Percentiles rank a stretch among this genome's conserved stretches.
phyloP scores from a whole-genome alignment of 2,113 vertebrate species.

The Dryoscopus gambensis region DNA sequence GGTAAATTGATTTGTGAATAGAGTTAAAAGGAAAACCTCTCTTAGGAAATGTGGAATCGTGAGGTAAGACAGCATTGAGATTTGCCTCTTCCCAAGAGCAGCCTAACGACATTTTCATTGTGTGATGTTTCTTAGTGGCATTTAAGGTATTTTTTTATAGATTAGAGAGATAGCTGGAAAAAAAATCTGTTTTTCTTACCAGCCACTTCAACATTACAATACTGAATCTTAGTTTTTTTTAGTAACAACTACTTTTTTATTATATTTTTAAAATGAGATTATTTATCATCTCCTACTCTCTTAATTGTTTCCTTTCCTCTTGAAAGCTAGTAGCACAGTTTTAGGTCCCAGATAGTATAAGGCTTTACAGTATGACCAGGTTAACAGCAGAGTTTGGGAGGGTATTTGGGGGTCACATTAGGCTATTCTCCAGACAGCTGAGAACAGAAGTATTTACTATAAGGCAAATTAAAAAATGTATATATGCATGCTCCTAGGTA shows the following conservation, averaged over 20 bases:
- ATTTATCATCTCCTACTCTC: not conserved
- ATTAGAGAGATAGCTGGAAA: not conserved
- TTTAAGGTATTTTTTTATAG: not conserved
- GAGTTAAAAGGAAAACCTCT: not conserved
- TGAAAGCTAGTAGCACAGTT: not conserved
- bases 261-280: not conserved
- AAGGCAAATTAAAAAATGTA: not conserved
- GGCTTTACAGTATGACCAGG: not conserved
- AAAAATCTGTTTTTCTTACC: not conserved
- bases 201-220: not conserved
- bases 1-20: not conserved
- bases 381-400: not conserved
- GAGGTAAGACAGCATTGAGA: not conserved
- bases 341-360: not conserved
- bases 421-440: not conserved
- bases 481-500: not conserved
- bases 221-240: not conserved
- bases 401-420: not conserved
- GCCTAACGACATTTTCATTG: not conserved
- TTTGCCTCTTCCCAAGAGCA: not conserved
- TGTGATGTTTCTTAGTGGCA: not conserved
- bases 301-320: not conserved
- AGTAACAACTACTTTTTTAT: not conserved
- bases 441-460: not conserved
- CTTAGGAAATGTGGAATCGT: not conserved